Evolutionary conservation across 2,113 vertebrate species (phyloP).

Genomic region (Phylloscopus trochilus): DNA sequence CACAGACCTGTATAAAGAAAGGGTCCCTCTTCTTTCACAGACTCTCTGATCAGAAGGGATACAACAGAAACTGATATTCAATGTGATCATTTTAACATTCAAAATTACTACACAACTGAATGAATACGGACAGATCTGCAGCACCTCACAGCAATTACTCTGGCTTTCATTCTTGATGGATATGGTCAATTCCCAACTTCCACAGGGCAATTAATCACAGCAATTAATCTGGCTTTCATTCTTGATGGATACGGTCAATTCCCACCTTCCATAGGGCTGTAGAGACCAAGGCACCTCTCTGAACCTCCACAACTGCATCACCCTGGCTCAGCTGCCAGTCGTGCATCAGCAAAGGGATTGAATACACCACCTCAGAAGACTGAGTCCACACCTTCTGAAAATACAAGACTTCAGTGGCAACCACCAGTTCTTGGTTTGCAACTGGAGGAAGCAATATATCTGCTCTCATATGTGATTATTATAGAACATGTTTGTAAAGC

Average conservation of each 20-base stretch:
- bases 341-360: neutral
- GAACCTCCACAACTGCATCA: neutral
- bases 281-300: neutral
- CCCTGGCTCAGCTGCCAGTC: neutral
- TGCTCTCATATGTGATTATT: neutral
- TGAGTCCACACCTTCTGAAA: neutral
- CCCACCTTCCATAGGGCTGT: neutral
- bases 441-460: neutral
- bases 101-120: neutral
- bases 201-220: too few species aligned
- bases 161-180: neutral
- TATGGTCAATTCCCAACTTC: neutral
- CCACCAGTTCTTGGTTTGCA: neutral
- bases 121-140: neutral
- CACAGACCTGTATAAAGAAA: neutral
- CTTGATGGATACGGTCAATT: neutral
- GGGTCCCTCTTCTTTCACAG: neutral
- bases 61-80: neutral
- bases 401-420: neutral
- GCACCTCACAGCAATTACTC: neutral
- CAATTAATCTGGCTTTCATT: neutral
- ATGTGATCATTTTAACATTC: neutral
- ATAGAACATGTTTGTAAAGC: neutral
- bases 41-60: neutral
- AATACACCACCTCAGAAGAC: neutral